These are phyloP conservation scores for Pheucticus melanocephalus DNA, from an alignment of 2,113 vertebrate genomes.

Conservation along the genomic window DNA sequence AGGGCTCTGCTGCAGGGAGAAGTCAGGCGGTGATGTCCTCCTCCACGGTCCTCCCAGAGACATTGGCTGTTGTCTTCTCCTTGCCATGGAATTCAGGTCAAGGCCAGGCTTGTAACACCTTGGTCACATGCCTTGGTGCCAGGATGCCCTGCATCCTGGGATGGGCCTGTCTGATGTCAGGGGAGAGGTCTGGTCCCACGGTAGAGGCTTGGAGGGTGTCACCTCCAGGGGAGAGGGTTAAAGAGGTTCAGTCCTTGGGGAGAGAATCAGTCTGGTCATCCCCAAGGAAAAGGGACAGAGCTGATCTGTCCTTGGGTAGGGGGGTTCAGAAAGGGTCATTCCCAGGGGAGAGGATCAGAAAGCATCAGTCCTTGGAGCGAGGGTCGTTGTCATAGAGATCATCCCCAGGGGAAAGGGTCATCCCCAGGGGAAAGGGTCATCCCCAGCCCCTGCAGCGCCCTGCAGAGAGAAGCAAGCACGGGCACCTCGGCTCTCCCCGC, in stretches of 20 bases:
- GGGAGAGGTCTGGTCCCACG: neutral
- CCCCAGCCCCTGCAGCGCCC: neutral
- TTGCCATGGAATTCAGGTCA: neutral
- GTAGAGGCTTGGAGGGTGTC: neutral
- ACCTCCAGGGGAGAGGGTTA: too few relatives aligned
- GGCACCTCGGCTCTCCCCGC: neutral
- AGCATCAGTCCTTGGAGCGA: neutral
- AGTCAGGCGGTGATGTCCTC: neutral
- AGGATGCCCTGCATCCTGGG: neutral
- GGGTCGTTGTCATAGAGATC: too few relatives aligned
- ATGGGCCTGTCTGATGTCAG: neutral
- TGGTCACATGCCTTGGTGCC: neutral
- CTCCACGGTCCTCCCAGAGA: neutral
- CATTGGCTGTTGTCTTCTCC: accelerated
- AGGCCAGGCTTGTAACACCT: neutral
- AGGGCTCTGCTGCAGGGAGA: neutral
- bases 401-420: neutral
- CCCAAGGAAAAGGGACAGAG: neutral
- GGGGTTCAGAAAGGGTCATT: neutral
- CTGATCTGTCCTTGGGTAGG: neutral
- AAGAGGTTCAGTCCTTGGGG: neutral
- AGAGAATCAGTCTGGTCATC: neutral
- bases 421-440: neutral
- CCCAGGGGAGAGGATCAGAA: neutral
- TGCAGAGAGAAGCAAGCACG: accelerated